phyloP scores from a whole-genome alignment of 2,797 vertebrate genomes.

The Brachyrhaphis roseni region DNA sequence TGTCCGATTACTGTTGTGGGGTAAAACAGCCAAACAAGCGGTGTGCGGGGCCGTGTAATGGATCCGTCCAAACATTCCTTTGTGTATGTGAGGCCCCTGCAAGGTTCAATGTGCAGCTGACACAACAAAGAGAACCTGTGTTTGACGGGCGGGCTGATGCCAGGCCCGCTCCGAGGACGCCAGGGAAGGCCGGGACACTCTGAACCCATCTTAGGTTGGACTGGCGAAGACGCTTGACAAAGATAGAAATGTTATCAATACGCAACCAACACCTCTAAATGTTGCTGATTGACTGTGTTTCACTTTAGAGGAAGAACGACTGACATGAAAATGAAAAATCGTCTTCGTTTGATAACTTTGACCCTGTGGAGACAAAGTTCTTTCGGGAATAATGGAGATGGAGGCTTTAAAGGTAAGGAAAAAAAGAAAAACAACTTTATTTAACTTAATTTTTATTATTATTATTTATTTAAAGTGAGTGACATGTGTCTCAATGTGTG shows the following conservation, averaged over 20 bases:
- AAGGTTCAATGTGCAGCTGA: slow-evolving; percentile 71
- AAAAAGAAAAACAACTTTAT: background rate
- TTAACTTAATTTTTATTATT: background rate
- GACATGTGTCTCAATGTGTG: background rate
- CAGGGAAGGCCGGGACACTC: slow-evolving; percentile 40
- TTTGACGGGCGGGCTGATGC: slow-evolving; percentile 66
- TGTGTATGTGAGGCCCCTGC: slow-evolving; percentile 73
- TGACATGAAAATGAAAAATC: background rate
- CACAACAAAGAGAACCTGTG: slow-evolving; percentile 80
- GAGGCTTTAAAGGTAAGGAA: background rate
- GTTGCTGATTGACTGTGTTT: background rate
- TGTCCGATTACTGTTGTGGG: slow-evolving; percentile 70
- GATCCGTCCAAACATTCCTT: slow-evolving; percentile 78
- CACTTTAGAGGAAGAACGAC: background rate
- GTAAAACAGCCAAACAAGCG: slow-evolving; percentile 72
- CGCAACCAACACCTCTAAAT: background rate
- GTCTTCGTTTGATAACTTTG: background rate
- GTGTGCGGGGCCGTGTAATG: slow-evolving; percentile 69
- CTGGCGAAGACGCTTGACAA: background rate
- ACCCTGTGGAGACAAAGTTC: background rate
- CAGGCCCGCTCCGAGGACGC: slow-evolving; percentile 55
- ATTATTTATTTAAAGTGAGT: too few species aligned
- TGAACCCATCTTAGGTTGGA: slow-evolving; percentile 53
- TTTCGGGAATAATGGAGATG: background rate
- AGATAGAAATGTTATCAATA: slow-evolving; percentile 10